Conservation (phyloP, 2,797 vertebrate species). For the Aratinga solstitialis region DNA sequence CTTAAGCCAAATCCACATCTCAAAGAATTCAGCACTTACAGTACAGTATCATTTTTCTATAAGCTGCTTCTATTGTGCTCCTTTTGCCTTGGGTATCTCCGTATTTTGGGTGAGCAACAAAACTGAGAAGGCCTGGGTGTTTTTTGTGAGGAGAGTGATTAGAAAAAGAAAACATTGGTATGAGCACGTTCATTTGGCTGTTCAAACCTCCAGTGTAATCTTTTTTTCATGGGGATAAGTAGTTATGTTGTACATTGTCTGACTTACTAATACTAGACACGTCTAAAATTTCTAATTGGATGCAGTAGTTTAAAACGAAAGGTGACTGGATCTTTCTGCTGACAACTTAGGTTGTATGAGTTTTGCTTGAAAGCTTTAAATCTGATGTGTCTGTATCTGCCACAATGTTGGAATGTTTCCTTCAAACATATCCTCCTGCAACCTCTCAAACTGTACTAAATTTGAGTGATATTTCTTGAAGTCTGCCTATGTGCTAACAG, state of each 20-base stretch:
- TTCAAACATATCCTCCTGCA: conserved; percentile 85
- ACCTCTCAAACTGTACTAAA: conserved; percentile 84
- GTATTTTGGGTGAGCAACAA: conserved; percentile 42
- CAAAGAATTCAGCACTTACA: conserved; percentile 47
- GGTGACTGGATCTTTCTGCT: conserved; percentile 82
- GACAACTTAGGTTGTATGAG: conserved; percentile 84
- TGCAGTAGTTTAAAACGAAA: conserved; percentile 68
- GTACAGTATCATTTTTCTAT: not conserved
- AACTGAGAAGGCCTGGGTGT: conserved; percentile 26
- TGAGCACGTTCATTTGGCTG: conserved; percentile 44
- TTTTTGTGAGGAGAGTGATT: conserved; percentile 42
- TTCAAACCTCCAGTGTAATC: not conserved
- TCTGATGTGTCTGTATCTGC: conserved; percentile 82
- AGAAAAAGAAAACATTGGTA: conserved; percentile 21
- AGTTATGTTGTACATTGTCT: conserved; percentile 45
- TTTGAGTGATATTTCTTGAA: conserved; percentile 84
- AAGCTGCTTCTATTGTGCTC: conserved; percentile 27
- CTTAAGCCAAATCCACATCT: conserved; percentile 65
- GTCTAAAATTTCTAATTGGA: conserved; percentile 69
- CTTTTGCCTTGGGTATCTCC: not conserved
- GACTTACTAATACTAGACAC: conserved; percentile 38
- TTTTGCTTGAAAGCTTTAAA: conserved; percentile 86
- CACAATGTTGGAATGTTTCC: conserved; percentile 86
- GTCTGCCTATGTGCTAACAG: conserved; percentile 88
- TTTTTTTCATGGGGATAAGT: conserved; percentile 45